Percentiles rank a stretch among this genome's conserved stretches.
Evolutionary conservation across 2,888 invertebrate species (phyloP).

Genomic region (Eupithecia vulgata): DNA sequence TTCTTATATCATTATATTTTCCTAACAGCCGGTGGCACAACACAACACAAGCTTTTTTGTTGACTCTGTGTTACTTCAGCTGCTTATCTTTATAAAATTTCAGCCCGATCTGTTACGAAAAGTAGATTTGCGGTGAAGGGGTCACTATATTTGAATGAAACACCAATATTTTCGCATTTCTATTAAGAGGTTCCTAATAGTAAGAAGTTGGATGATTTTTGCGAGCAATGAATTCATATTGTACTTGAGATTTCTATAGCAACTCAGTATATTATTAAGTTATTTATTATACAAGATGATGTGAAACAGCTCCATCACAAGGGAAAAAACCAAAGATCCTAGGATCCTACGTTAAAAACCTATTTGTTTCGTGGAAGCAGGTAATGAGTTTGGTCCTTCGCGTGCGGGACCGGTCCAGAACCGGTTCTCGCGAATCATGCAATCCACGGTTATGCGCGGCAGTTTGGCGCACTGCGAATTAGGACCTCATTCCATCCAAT

Average conservation of each 20-base stretch:
- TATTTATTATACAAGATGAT: background rate
- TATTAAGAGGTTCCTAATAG: background rate
- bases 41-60: background rate
- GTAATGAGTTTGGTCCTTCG: constrained; percentile 14
- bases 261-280: background rate
- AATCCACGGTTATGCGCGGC: constrained; percentile 1
- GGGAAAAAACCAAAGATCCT: background rate
- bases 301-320: background rate
- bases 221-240: background rate
- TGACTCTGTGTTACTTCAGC: background rate
- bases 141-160: background rate
- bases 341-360: too few relatives aligned
- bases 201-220: background rate
- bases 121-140: background rate
- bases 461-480: constrained; percentile 9
- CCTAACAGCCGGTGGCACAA: background rate
- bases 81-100: background rate
- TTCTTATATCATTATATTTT: background rate
- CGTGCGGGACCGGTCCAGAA: constrained; percentile 14
- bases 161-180: background rate
- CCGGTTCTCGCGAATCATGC: constrained; percentile 8
- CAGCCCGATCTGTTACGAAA: background rate
- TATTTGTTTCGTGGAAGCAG: background rate
- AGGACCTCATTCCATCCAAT: background rate
- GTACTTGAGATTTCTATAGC: background rate